Conservation (phyloP, 2,113 vertebrate species). For the Nothoprocta perdicaria region DNA sequence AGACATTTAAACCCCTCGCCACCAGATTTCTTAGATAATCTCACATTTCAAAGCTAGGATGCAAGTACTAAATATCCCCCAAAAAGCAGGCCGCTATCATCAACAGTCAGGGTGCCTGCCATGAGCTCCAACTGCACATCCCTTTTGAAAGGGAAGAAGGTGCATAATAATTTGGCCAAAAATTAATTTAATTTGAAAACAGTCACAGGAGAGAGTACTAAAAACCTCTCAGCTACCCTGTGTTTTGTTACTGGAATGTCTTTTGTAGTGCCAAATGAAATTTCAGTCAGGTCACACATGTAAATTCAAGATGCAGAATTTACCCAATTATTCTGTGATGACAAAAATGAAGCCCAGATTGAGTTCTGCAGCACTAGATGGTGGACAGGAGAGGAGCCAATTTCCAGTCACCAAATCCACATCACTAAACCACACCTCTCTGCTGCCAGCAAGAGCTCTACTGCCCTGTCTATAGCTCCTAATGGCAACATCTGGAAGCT, state of each 20-base stretch:
- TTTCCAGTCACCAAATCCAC: neutral
- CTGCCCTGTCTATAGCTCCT: neutral
- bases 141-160: neutral
- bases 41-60: neutral
- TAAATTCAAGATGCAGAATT: neutral
- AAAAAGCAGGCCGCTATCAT: rapidly evolving
- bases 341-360: neutral
- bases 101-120: neutral
- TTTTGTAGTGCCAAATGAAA: neutral
- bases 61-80: neutral
- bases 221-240: neutral
- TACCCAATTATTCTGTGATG: neutral
- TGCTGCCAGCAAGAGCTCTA: neutral
- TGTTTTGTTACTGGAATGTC: neutral
- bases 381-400: neutral
- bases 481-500: constrained; percentile 28
- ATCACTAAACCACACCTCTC: neutral
- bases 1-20: constrained; percentile 8
- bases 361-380: neutral
- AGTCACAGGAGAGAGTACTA: neutral
- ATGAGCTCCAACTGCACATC: rapidly evolving
- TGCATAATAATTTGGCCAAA: neutral
- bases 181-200: neutral
- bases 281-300: rapidly evolving
- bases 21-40: neutral